Percentiles rank a stretch among this genome's conserved stretches.
These are phyloP conservation scores for Danio kyathit DNA, from an alignment of 2,797 vertebrate species.

Conservation along the genomic window DNA sequence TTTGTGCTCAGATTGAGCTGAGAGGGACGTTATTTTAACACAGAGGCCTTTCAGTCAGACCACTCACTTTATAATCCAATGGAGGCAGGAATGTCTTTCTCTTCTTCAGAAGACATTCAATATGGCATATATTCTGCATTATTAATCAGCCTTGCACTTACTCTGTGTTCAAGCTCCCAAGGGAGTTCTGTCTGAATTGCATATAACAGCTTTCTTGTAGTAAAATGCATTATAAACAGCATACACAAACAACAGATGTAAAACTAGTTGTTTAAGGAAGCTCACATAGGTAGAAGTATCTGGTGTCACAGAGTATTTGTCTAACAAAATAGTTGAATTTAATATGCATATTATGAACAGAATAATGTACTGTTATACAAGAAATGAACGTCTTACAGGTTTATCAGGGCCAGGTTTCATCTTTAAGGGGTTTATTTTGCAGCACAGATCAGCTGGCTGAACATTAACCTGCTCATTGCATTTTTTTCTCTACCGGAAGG, in stretches of 20 bases:
- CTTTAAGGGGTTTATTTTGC: too few relatives aligned
- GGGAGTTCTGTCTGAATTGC: conserved; percentile 10
- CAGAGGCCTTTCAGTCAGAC: conserved; percentile 37
- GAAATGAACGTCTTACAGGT: too few relatives aligned
- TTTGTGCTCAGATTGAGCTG: conserved; percentile 20
- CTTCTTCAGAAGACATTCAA: neutral
- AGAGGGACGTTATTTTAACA: conserved; percentile 32
- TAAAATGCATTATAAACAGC: neutral
- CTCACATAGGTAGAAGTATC: neutral
- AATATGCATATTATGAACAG: too few relatives aligned
- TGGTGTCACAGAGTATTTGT: neutral
- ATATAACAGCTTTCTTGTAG: neutral
- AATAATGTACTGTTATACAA: too few relatives aligned
- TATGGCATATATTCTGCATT: conserved; percentile 18
- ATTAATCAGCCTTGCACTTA: conserved; percentile 26
- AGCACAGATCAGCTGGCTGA: too few relatives aligned
- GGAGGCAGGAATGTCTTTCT: neutral
- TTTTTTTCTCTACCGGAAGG: too few relatives aligned
- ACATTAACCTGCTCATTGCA: too few relatives aligned
- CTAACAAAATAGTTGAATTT: too few relatives aligned
- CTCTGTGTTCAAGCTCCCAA: neutral
- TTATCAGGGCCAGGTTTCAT: too few relatives aligned
- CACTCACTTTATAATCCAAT: neutral
- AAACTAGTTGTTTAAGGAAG: neutral
- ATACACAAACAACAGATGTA: neutral